Evolutionary conservation across 2,113 vertebrate species (phyloP).

Genomic region (Crotalus viridis): DNA sequence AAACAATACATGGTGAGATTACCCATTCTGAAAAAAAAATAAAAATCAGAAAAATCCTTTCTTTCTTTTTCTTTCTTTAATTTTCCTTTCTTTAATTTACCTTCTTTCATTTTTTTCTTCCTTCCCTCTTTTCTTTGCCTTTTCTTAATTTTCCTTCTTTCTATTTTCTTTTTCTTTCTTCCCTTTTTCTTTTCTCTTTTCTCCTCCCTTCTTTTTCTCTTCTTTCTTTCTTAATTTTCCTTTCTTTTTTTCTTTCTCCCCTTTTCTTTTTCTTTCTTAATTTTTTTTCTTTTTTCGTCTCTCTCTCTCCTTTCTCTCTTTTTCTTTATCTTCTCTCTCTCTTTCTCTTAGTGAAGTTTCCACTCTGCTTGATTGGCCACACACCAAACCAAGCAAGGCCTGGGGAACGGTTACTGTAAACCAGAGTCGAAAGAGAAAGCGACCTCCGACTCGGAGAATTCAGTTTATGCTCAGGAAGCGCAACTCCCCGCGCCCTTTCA

Average conservation of each 20-base stretch:
- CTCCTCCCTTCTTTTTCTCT: not conserved
- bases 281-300: too few species aligned
- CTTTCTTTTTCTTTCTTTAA: not conserved
- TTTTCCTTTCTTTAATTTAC: not conserved
- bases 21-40: not conserved
- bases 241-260: not conserved
- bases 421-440: not conserved
- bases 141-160: not conserved
- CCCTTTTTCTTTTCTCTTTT: not conserved
- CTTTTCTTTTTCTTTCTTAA: not conserved
- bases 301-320: not conserved
- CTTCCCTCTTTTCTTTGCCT: too few species aligned
- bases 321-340: not conserved
- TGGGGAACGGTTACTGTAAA: not conserved
- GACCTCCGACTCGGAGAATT: not conserved
- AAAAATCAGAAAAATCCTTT: not conserved
- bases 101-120: not conserved
- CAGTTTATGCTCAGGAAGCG: not conserved
- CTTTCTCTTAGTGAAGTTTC: not conserved
- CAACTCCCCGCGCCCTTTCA: not conserved
- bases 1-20: slow-evolving; percentile 41
- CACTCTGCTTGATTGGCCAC: not conserved
- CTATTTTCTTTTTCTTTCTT: not conserved
- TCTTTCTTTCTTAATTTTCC: not conserved
- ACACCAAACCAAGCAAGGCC: not conserved